Evolutionary conservation across 2,113 vertebrate genomes (phyloP).

Genomic region (Empidonax alnorum): DNA sequence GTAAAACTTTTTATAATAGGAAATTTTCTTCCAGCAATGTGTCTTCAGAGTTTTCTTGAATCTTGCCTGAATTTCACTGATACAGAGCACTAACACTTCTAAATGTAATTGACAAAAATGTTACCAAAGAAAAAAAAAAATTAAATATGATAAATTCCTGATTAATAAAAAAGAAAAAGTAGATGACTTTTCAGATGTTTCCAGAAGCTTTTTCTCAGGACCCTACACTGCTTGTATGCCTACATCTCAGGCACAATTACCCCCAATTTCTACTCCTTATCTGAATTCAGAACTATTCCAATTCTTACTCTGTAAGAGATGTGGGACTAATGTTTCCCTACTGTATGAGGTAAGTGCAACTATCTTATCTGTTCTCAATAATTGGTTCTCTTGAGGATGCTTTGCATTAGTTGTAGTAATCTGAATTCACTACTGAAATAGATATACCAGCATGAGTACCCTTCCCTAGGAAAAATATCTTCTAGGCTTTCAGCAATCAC

Average conservation of each 20-base stretch:
- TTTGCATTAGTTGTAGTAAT: background rate
- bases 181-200: background rate
- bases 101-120: background rate
- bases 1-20: background rate
- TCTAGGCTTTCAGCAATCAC: background rate
- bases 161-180: background rate
- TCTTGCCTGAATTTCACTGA: background rate
- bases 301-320: background rate
- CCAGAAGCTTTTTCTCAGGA: background rate
- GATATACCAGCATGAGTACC: background rate
- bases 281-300: background rate
- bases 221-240: background rate
- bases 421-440: background rate
- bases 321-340: background rate
- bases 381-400: background rate
- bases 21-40: background rate
- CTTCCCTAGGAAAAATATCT: background rate
- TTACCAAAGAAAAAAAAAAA: no score
- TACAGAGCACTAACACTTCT: background rate
- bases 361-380: background rate
- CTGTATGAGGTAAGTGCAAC: background rate
- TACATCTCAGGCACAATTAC: background rate
- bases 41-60: background rate
- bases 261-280: background rate
- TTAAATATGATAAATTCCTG: background rate